Base-by-base conservation (phyloP, 1,140 invertebrate genomes). In the Yoshiicerus persimilis region DNA sequence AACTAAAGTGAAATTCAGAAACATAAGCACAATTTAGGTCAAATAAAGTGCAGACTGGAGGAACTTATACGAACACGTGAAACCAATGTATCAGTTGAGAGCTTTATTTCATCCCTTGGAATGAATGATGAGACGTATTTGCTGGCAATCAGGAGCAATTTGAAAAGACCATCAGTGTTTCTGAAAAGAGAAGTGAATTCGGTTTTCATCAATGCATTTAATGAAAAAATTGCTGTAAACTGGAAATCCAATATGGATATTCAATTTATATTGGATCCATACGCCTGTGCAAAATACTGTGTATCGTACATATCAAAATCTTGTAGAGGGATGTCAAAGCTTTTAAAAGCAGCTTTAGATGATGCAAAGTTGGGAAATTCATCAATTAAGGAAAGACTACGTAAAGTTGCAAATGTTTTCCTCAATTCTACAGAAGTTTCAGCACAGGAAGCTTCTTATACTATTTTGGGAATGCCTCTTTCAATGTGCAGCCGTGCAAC, bases 221-320 rank as follows among this genome's bases (percentile, higher is more conserved):
- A 91, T 86, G 83, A 25, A 64, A 87, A 88, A 83, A 86, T 92
- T 30, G 77, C 92, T 41, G 25, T 86, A 10, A 62, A 91, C 30
- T 91, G 90, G 86, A 25, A 85, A 75, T 91, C 88, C 11, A 92
- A 92, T 77, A 91, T 92, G 88, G 92, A 92, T 84, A 91, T 92
- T 36, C 92, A 92, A 77, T 91, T 88, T 83, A 86, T 92, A n/a
- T n/a, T n/a, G n/a, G n/a, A n/a, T n/a, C n/a, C n/a, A n/a, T n/a
- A n/a, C n/a, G n/a, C n/a, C n/a, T 91, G 10, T 38, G 87, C 85
- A 20, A 87, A 84, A 23, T 91, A 91, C 36, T 90, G 89, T 64
- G 88, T 90, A 1, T 86, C 88, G 9, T 91, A 91, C 84, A 91
- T 90, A 87, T n/a, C 25, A 41, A 87, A 87, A 88, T 13, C n/a